These are phyloP conservation scores for Monomorium pharaonis DNA, from an alignment of 1,140 invertebrate genomes.

Conservation along the genomic window DNA sequence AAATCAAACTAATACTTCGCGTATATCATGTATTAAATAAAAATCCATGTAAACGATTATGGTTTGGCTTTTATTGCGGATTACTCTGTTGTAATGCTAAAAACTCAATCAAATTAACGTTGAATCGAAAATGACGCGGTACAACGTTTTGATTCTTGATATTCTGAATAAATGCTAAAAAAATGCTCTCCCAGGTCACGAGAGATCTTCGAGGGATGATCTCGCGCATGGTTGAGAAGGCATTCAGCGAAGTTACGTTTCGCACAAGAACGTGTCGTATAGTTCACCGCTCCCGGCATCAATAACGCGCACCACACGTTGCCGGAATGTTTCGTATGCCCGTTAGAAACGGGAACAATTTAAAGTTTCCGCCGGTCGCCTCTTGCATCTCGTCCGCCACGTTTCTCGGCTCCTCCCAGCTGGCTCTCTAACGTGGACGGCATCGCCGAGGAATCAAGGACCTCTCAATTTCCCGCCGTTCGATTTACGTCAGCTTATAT, in stretches of 20 bases:
- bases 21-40: not conserved
- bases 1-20: not conserved
- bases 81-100: not conserved
- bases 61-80: not conserved
- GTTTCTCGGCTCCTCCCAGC: not conserved
- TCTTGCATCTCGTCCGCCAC: slow-evolving; percentile 30
- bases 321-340: slow-evolving; percentile 51
- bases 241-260: slow-evolving; percentile 51
- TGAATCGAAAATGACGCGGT: not conserved
- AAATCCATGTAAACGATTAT: not conserved
- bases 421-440: not conserved
- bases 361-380: slow-evolving; percentile 45
- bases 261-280: slow-evolving; percentile 50
- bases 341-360: slow-evolving; percentile 59
- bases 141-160: not conserved
- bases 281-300: slow-evolving; percentile 44
- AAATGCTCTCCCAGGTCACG: not conserved
- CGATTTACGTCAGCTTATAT: slow-evolving; percentile 58
- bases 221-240: slow-evolving; percentile 12
- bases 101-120: not conserved
- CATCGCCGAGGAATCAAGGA: slow-evolving; percentile 2
- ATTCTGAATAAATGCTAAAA: not conserved
- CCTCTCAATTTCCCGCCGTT: not conserved
- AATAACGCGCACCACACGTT: slow-evolving; percentile 55
- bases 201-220: slow-evolving; percentile 5